Conservation (phyloP, 2,888 invertebrate genomes). For the Pyralis farinalis region DNA sequence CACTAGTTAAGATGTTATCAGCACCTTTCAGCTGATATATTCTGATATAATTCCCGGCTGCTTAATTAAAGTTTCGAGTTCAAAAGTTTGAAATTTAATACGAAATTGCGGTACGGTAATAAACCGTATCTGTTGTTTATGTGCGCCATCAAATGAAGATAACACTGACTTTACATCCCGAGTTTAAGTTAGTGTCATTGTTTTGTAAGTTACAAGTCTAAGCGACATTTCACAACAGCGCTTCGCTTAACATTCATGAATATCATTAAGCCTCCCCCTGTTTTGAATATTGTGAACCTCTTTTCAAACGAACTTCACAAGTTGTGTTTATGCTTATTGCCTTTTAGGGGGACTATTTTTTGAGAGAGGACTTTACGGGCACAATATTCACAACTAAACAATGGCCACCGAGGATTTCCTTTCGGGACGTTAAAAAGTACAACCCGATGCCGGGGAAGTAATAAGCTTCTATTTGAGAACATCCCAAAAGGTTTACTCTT, state of each 20-base stretch:
- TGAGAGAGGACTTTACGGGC: slow-evolving; percentile 27
- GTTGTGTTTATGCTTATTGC: slow-evolving; percentile 61
- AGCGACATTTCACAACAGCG: slow-evolving; percentile 69
- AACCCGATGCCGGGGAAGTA: slow-evolving; percentile 51
- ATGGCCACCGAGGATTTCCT: slow-evolving; percentile 33
- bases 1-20: slow-evolving; percentile 41
- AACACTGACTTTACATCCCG: slow-evolving; percentile 65
- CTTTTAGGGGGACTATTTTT: slow-evolving; percentile 48
- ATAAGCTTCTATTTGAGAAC: slow-evolving; percentile 59
- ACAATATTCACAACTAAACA: slow-evolving; percentile 50
- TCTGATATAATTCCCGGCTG: slow-evolving; percentile 39
- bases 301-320: slow-evolving; percentile 51
- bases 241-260: slow-evolving; percentile 73
- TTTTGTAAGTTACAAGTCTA: slow-evolving; percentile 74
- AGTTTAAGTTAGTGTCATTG: slow-evolving; percentile 75
- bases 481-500: slow-evolving; percentile 61
- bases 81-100: slow-evolving; percentile 58
- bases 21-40: slow-evolving; percentile 41
- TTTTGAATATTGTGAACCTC: slow-evolving; percentile 63
- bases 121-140: slow-evolving; percentile 67
- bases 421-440: slow-evolving; percentile 50
- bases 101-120: slow-evolving; percentile 49
- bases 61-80: slow-evolving; percentile 48
- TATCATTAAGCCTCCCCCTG: slow-evolving; percentile 68
- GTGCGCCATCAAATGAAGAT: slow-evolving; percentile 67